Conservation (phyloP, 2,113 vertebrate genomes). For the Anoplopoma fimbria region DNA sequence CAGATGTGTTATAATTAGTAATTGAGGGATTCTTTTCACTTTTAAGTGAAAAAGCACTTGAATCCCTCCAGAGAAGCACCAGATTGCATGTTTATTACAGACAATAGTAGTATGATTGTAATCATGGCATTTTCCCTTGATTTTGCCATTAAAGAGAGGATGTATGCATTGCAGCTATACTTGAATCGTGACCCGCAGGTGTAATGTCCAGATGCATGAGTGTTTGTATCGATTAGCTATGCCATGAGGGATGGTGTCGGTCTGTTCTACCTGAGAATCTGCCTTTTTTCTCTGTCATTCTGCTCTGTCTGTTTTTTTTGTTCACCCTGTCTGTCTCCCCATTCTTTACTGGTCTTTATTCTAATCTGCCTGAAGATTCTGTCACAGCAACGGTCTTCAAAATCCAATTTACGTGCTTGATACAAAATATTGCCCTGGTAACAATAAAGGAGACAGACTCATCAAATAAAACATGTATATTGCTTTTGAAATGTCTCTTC, state of each 20-base stretch:
- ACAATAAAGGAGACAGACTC: constrained; percentile 19
- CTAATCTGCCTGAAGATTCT: constrained; percentile 47
- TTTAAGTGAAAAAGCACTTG: constrained; percentile 75
- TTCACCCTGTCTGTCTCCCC: constrained; percentile 20
- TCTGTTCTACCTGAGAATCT: background rate
- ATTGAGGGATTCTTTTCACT: constrained; percentile 77
- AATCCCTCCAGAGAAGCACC: constrained; percentile 59
- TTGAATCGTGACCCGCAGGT: constrained; percentile 58
- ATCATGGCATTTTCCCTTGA: constrained; percentile 58
- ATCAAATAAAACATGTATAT: background rate
- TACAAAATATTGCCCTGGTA: constrained; percentile 25
- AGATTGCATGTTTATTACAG: constrained; percentile 69
- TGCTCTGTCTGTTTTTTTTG: constrained; percentile 37
- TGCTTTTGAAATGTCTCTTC: background rate
- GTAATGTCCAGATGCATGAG: constrained; percentile 48
- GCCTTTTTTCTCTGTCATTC: background rate
- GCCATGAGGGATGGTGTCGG: background rate
- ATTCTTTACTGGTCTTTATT: constrained; percentile 52
- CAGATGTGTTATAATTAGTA: constrained; percentile 75
- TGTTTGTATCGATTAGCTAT: constrained; percentile 2
- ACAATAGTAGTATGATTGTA: constrained; percentile 80
- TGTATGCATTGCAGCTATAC: constrained; percentile 41
- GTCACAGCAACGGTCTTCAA: constrained; percentile 57
- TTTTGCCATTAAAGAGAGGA: constrained; percentile 49
- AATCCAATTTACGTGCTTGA: constrained; percentile 45